phyloP scores from a whole-genome alignment of 2,113 vertebrate genomes.

The Hippoglossus stenolepis region DNA sequence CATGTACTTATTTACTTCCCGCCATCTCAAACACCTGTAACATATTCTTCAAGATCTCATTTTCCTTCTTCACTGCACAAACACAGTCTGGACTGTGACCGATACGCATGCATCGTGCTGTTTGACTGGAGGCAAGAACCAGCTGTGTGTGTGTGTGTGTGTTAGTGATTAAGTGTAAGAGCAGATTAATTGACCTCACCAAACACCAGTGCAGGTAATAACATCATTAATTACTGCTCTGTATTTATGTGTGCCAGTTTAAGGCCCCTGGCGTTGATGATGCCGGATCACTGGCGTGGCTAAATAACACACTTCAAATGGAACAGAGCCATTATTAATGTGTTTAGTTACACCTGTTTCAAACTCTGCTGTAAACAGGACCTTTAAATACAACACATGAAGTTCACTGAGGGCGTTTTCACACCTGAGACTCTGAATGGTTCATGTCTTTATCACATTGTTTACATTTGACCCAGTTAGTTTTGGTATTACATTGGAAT shows the following conservation, averaged over 20 bases:
- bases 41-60: not conserved
- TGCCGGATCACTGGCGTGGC: conserved; percentile 6
- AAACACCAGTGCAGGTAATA: conserved; percentile 47
- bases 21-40: not conserved
- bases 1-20: not conserved
- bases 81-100: not conserved
- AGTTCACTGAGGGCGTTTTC: conserved; percentile 22
- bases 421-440: too few species aligned
- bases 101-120: conserved; percentile 10
- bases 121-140: conserved; percentile 15
- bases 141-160: not conserved
- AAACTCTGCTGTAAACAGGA: conserved; percentile 19
- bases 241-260: conserved; percentile 13
- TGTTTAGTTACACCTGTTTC: conserved; percentile 11
- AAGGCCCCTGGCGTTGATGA: not conserved
- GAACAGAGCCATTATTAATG: conserved; percentile 35
- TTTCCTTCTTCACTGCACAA: not conserved
- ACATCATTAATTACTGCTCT: conserved; percentile 42
- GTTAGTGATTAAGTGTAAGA: conserved; percentile 28
- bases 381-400: not conserved
- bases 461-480: too few species aligned
- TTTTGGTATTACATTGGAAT: too few species aligned
- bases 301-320: conserved; percentile 14
- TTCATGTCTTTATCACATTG: too few species aligned
- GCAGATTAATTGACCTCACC: conserved; percentile 22